A percentile compares a stretch with the other conserved stretches of the same genome.
These are phyloP conservation scores for Phalacrocorax brasilianus DNA, from an alignment of 2,113 vertebrate species.

Conservation along the genomic window DNA sequence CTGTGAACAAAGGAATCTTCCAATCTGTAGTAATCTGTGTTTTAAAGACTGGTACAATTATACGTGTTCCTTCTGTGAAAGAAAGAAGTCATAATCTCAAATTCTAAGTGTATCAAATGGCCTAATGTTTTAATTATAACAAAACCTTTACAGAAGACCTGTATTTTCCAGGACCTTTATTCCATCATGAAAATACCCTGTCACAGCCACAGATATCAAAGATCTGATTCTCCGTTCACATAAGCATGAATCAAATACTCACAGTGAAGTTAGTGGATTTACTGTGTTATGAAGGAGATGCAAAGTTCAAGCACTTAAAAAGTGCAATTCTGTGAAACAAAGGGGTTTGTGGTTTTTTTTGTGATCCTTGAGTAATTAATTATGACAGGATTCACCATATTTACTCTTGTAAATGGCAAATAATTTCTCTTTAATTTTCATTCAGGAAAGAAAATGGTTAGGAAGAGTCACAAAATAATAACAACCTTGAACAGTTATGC, in stretches of 20 bases:
- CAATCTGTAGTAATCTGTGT: neutral
- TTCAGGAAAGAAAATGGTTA: slow-evolving; percentile 9
- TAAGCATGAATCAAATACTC: neutral
- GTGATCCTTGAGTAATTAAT: neutral
- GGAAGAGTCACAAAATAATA: slow-evolving; percentile 43
- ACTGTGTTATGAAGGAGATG: neutral
- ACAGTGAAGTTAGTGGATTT: neutral
- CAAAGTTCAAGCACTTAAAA: neutral
- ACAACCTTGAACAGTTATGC: slow-evolving; percentile 27
- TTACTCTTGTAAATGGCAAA: slow-evolving; percentile 33
- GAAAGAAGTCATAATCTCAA: neutral
- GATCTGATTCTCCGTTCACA: fast-evolving
- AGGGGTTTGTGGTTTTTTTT: neutral
- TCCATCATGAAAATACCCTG: neutral
- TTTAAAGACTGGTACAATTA: neutral
- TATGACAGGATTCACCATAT: slow-evolving; percentile 1
- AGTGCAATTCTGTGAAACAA: neutral
- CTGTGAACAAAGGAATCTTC: neutral
- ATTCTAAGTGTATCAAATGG: neutral
- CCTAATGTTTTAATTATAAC: neutral
- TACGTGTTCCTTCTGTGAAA: neutral
- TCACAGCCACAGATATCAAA: neutral
- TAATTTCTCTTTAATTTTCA: slow-evolving; percentile 33
- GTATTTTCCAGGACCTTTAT: neutral
- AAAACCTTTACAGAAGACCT: neutral